phyloP scores from a whole-genome alignment of 2,888 invertebrate genomes.

The Siphonodentalium dalli region DNA sequence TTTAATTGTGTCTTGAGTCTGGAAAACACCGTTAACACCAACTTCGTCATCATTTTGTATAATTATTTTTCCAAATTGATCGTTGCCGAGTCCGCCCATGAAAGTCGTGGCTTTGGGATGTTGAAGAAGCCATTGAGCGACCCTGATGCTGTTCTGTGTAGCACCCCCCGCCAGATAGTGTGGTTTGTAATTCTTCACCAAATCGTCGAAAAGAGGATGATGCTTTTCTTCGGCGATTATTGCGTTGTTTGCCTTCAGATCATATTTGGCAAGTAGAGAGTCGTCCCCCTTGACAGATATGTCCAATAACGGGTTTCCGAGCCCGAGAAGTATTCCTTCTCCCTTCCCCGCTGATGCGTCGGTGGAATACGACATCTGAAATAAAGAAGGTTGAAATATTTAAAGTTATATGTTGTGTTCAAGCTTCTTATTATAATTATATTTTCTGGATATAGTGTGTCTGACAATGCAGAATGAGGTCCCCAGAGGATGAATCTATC shows the following conservation, averaged over 20 bases:
- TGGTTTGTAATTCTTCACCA: conserved; percentile 66
- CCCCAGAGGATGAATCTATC: too few relatives aligned
- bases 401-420: too few relatives aligned
- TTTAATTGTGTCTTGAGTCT: conserved; percentile 71
- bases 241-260: conserved; percentile 87
- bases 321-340: too few relatives aligned
- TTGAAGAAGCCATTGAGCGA: conserved; percentile 90
- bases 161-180: conserved; percentile 96
- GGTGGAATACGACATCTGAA: too few relatives aligned
- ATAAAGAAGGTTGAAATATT: too few relatives aligned
- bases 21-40: conserved; percentile 88
- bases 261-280: too few relatives aligned
- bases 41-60: conserved; percentile 77
- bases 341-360: too few relatives aligned
- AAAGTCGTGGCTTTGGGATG: conserved; percentile 82
- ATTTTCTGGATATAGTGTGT: too few relatives aligned
- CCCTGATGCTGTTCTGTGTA: conserved; percentile 90
- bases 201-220: conserved; percentile 73
- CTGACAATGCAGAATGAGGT: too few relatives aligned
- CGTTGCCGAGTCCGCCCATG: conserved; percentile 93
- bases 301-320: too few relatives aligned
- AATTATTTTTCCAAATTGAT: conserved; percentile 85
- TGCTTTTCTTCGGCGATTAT: conserved; percentile 91
- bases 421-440: too few relatives aligned
- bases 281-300: too few relatives aligned